Evolutionary conservation across 2,888 invertebrate genomes (phyloP), one percentile per base, ranked within the genome.

Genomic region (Temnothorax rugatulus): DNA sequence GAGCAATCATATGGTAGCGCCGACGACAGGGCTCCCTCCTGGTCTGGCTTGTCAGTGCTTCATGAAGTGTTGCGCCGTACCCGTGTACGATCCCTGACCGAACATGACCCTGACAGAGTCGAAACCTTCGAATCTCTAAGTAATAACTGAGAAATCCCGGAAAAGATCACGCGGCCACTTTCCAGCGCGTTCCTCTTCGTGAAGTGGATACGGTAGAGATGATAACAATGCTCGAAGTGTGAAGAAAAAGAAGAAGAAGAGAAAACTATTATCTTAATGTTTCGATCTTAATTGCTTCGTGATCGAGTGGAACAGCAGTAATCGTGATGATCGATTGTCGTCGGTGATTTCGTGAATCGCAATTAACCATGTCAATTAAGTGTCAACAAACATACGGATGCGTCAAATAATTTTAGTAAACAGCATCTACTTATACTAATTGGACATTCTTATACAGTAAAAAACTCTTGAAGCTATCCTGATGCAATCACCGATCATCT

Each of bases 21-120:
- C 90, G 87, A 87, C 73, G 79, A 71, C 34, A 59, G 88, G 90
- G 38, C 88, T 89, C 84, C 90, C 91, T 90, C 90, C 91, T 90
- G 91, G 89, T 88, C 90, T 88, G 91, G 91, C 93, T 87, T 93
- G 93, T 93, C 93, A 94, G 94, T 94, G 91, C 91, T 90, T 91
- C 91, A 90, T 92, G 90, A 90, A 92, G 93, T 90, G 92, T 88
- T 89, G 91, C 87, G 88, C 90, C 85, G 90, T 86, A 84, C 77
- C 54, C 64, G 87, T 64, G 87, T 54, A 71, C 68, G 47, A 68
- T 82, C 73, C 57, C 84, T 74, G 84, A 73, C 74, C 82, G 66
- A 61, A 21, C 44, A 59, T 64, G 87, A 83, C 88, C 88, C 88
- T 75, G 61, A 59, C 41, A 11, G 59, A 71, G 50, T 63, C 34